A percentile compares a stretch with the other conserved stretches of the same genome.
These are phyloP conservation scores for Eubucco bourcierii DNA, from an alignment of 2,113 vertebrate species.

Conservation along the genomic window DNA sequence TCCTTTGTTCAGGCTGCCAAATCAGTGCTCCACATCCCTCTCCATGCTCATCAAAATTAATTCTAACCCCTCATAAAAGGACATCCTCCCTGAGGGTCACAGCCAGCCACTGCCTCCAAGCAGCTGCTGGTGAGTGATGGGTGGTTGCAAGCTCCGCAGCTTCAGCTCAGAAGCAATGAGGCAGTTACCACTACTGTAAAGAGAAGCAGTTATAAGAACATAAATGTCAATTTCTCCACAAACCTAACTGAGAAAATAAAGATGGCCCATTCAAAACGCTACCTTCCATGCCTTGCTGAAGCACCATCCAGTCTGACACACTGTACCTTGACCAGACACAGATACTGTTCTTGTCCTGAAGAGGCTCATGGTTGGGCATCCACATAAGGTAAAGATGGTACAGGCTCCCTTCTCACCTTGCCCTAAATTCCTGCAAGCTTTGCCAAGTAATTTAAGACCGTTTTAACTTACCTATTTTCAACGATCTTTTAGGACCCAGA, in stretches of 20 bases:
- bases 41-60: not conserved
- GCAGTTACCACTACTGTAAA: not conserved
- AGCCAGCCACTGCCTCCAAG: not conserved
- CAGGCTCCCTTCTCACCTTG: not conserved
- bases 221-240: not conserved
- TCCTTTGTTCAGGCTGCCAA: not conserved
- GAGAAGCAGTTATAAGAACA: not conserved
- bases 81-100: fast-evolving
- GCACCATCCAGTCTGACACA: not conserved
- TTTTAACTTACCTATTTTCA: not conserved
- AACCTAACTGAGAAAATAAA: not conserved
- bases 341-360: not conserved
- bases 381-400: not conserved
- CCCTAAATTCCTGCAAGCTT: not conserved
- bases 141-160: no score
- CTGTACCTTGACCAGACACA: not conserved
- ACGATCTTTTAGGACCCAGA: not conserved
- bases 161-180: not conserved
- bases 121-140: not conserved
- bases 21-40: not conserved
- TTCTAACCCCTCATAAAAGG: not conserved
- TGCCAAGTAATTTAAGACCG: not conserved
- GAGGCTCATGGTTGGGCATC: not conserved
- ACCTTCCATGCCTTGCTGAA: no score
- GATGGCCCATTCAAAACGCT: not conserved